Conservation (phyloP, 2,888 invertebrate genomes). For the Minunthozetes semirufus region DNA sequence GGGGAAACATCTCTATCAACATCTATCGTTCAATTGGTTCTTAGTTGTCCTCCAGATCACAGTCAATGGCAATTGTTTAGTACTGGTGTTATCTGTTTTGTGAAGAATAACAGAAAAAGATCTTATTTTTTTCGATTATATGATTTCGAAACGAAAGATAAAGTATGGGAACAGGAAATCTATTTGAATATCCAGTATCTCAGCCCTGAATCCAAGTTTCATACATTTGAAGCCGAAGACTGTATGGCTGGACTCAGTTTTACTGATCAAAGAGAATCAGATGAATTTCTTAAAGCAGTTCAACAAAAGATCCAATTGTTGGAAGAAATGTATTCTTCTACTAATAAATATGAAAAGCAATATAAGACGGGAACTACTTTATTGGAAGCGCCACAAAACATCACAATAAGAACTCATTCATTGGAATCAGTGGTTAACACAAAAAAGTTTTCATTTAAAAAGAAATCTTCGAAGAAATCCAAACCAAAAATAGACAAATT, state of each 20-base stretch:
- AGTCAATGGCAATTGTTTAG: constrained; percentile 72
- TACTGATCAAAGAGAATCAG: constrained; percentile 81
- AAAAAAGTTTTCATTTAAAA: neutral
- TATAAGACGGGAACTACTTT: neutral
- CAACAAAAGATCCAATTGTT: constrained; percentile 56
- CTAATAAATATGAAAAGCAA: neutral
- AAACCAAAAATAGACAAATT: constrained; percentile 65
- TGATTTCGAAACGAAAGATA: constrained; percentile 64
- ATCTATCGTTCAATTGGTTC: constrained; percentile 76
- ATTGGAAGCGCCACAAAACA: neutral
- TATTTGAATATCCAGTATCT: constrained; percentile 83
- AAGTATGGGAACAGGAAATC: constrained; percentile 91
- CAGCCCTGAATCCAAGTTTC: constrained; percentile 68
- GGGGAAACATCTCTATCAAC: constrained; percentile 59
- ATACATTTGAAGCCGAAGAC: constrained; percentile 88
- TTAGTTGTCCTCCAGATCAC: constrained; percentile 67
- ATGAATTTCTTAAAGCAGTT: constrained; percentile 62
- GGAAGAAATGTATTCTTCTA: neutral
- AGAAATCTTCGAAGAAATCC: neutral
- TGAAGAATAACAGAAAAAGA: constrained; percentile 76
- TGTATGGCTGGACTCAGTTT: constrained; percentile 88
- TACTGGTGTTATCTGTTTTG: constrained; percentile 79
- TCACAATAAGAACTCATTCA: neutral
- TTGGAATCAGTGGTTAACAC: neutral
- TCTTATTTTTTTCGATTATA: constrained; percentile 86